A percentile compares a stretch with the other conserved stretches of the same genome.
These are phyloP conservation scores for Euphonia xanthogaster DNA, from an alignment of 2,797 vertebrate genomes.

Conservation along the genomic window DNA sequence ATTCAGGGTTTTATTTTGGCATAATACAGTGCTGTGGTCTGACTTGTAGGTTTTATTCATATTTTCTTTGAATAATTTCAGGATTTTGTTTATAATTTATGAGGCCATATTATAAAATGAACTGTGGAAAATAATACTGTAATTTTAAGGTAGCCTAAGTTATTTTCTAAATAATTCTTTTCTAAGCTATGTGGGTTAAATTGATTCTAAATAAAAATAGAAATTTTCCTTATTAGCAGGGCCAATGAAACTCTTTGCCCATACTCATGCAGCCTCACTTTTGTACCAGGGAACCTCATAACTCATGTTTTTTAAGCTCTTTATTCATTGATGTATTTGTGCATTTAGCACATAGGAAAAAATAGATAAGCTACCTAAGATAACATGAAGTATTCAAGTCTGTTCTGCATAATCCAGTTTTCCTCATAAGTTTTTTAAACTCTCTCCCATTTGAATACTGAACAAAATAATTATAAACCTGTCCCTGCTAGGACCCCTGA, in stretches of 20 bases:
- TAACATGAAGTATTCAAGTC: not conserved
- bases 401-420: constrained; percentile 40
- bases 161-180: not conserved
- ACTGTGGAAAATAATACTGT: not conserved
- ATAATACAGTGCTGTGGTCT: not conserved
- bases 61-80: not conserved
- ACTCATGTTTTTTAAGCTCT: not conserved
- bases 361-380: constrained; percentile 1
- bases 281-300: not conserved
- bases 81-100: not conserved
- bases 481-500: not conserved
- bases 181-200: not conserved
- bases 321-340: not conserved
- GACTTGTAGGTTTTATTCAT: not conserved
- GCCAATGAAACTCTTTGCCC: not conserved
- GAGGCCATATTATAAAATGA: not conserved
- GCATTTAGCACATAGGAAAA: not conserved
- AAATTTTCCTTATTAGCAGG: not conserved
- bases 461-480: not conserved
- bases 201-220: not conserved
- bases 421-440: not conserved
- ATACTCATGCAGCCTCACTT: not conserved
- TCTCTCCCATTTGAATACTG: not conserved
- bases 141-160: not conserved
- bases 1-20: not conserved